Conservation (phyloP, 2,113 vertebrate species). For the Illadopsis cleaveri region DNA sequence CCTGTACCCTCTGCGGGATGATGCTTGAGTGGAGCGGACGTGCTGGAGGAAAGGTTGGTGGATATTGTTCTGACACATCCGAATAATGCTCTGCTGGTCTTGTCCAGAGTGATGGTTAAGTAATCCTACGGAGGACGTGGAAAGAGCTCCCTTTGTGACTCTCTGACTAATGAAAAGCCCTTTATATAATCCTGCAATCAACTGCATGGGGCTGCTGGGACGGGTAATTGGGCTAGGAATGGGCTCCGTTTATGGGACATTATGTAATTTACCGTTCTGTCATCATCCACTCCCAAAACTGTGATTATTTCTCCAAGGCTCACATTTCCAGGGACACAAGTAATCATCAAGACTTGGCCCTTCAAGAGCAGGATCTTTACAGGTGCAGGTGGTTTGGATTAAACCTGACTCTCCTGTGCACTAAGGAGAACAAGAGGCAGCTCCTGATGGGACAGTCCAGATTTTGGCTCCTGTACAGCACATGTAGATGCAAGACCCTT, state of each 20-base stretch:
- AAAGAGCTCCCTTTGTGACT: conserved; percentile 55
- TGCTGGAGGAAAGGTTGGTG: background rate
- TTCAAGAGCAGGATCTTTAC: background rate
- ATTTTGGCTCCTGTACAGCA: background rate
- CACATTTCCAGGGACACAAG: background rate
- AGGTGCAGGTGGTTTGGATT: background rate
- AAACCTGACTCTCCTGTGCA: fast-evolving
- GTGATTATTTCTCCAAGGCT: background rate
- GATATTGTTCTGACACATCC: background rate
- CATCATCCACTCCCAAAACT: background rate
- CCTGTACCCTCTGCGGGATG: background rate
- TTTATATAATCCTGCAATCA: conserved; percentile 69
- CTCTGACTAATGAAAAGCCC: conserved; percentile 65
- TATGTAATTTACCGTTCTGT: conserved; percentile 46
- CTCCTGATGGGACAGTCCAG: background rate
- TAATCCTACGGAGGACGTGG: conserved; percentile 38
- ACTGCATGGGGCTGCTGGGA: conserved; percentile 52
- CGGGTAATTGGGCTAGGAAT: conserved; percentile 52
- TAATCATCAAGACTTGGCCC: background rate
- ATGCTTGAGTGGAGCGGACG: background rate
- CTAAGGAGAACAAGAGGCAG: background rate
- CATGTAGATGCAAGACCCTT: too few species aligned
- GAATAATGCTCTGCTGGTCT: background rate
- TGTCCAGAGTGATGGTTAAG: conserved; percentile 9
- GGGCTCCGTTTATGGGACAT: conserved; percentile 25